phyloP scores from a whole-genome alignment of 1,140 invertebrate genomes.

The Heliconius congener region DNA sequence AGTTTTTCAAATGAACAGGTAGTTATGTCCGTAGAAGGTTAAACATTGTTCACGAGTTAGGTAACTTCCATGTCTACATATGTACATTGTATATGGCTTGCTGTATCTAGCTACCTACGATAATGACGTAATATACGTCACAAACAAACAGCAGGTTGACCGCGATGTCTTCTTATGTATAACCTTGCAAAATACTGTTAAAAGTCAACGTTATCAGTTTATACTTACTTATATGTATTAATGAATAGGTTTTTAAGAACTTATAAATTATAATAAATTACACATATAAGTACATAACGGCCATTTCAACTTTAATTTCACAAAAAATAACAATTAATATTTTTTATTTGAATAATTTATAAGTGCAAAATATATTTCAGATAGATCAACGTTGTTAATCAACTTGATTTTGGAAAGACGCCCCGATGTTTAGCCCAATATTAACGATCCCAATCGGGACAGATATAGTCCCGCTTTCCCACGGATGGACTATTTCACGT shows the following conservation, averaged over 20 bases:
- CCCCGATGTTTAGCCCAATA: no score
- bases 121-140: slow-evolving; percentile 44
- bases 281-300: no score
- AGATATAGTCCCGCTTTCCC: no score
- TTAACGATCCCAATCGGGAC: no score
- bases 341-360: no score
- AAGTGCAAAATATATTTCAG: no score
- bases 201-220: slow-evolving; percentile 14
- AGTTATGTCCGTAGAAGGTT: slow-evolving; percentile 44
- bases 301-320: no score
- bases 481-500: no score
- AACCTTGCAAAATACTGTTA: slow-evolving; percentile 21
- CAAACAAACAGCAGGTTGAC: slow-evolving; percentile 33
- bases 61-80: slow-evolving; percentile 44
- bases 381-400: no score
- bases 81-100: slow-evolving; percentile 33
- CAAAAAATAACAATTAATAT: no score
- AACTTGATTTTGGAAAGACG: no score
- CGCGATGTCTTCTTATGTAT: slow-evolving; percentile 10
- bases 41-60: slow-evolving; percentile 46
- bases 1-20: slow-evolving; percentile 23
- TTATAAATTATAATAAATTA: no score
- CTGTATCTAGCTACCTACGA: slow-evolving; percentile 22
- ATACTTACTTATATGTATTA: not conserved
- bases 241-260: not conserved